Evolutionary conservation across 2,113 vertebrate genomes (phyloP), one percentile per base, ranked within the genome.

Genomic region (Anguilla japonica): DNA sequence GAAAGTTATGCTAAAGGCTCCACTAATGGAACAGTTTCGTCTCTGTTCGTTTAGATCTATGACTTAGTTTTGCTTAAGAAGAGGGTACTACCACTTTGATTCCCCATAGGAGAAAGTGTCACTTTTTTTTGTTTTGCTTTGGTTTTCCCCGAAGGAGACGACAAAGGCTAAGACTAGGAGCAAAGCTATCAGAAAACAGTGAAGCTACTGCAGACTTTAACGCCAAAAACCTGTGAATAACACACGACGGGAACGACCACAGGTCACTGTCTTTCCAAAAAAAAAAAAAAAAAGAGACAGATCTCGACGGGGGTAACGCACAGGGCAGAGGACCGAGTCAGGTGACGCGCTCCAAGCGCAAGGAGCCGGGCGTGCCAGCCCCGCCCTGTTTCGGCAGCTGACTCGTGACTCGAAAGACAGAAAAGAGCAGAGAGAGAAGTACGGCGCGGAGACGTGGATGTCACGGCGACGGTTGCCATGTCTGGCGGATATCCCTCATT

Each of bases 401-500:
- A 71, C 63, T 71, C 20, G 9, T 3, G 22, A 71, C 4, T 22
- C 34, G 26, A 71, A 53, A 53, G 50, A 14, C 50, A 53, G 8
- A 53, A 53, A 53, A 14, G 13, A 0, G 50, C 9, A 34, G 7
- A 53, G 7, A 88, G 89, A 87, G 90, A 86, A 84, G 85, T 87
- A 89, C 89, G 92, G 92, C 92, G 88, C 85, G 90, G 86, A 86
- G 56, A 75, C 86, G 87, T 91, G 90, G 93, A 93, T 88, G 93
- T 92, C 91, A 91, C 88, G 40, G 34, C 80, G 71, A 83, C 88
- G 60, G 81, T 78, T 88, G 90, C 92, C 82, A 84, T 89, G 91
- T 88, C 90, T 88, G 79, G 56, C 71, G 46, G 50, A 9, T 53
- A 53, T 80, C 75, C 88, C 87, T 88, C 82, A 94, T 94, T 34